Base-by-base conservation (phyloP, 1,140 invertebrate genomes). In the Nasonia vitripennis region DNA sequence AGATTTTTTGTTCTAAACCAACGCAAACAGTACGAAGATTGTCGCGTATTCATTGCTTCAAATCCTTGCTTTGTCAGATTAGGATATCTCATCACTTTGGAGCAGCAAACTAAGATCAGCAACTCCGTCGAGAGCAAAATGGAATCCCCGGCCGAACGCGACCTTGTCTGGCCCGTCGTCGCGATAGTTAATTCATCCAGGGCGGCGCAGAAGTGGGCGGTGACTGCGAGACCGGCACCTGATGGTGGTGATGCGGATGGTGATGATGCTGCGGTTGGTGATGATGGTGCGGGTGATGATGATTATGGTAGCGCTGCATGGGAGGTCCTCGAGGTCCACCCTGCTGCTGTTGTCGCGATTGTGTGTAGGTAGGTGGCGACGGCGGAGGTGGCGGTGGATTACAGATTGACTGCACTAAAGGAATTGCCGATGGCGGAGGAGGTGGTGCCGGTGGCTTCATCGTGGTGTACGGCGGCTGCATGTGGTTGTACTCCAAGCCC, bases 361-460 rank as follows among this genome's bases (percentile, higher is more conserved):
- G 90, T 10, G 88, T 87, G 77, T 89, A 90, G 70, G 90, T 89
- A 11, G 88, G 88, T 23, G 89, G 89, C 10, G 90, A 90, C 3
- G 88, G 89, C n/a, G 91, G 91, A 3, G 89, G 89, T 12, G 89
- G 89, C 10, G 89, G 91, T 55, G 91, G 91, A 89, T 92, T 92
- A 71, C 91, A 92, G 81, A 92, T 91, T 12, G 91, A 92, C 67
- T 91, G 91, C 86, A 92, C 91, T 77, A 92, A 87, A 20, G 90
- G 91, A 73, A 90, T 86, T 23, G 89, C 87, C 20, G 84, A 78
- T 4, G 79, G 23, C 71, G 89, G 89, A 6, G 84, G 78, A 4
- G 77, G 83, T 31, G 77, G 83, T 27, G 90, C 88, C 67, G 90
- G 89, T 68, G 90, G 89, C 86, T 92, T 92, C 83, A 91, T 91